These are phyloP conservation scores for Heterotilapia buettikoferi DNA, from an alignment of 2,113 vertebrate species.

Conservation along the genomic window DNA sequence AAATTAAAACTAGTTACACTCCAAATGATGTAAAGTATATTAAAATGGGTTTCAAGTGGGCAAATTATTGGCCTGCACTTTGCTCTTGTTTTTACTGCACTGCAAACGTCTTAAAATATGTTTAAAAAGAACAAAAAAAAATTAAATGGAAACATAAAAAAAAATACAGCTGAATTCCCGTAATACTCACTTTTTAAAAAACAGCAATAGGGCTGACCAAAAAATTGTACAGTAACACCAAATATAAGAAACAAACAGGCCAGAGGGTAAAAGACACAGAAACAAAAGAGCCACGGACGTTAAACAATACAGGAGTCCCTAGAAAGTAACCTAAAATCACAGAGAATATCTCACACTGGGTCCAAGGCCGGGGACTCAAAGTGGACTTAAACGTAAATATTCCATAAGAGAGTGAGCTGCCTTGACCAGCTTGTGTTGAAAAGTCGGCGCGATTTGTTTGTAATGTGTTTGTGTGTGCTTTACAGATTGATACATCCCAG, in stretches of 20 bases:
- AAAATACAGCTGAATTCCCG: background rate
- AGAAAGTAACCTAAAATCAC: background rate
- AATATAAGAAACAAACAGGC: background rate
- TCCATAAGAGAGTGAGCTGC: background rate
- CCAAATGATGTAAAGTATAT: background rate
- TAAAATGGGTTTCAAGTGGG: background rate
- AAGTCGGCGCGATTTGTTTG: background rate
- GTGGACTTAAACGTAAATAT: background rate
- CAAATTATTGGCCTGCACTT: background rate
- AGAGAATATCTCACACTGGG: background rate
- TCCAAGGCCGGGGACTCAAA: background rate
- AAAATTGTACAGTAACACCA: background rate
- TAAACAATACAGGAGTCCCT: background rate
- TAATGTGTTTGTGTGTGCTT: background rate
- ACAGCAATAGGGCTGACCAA: background rate
- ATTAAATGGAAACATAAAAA: background rate
- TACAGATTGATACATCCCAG: background rate
- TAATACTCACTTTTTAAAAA: background rate
- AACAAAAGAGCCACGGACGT: background rate
- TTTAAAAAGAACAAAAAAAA: background rate
- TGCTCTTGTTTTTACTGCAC: background rate
- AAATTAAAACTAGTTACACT: background rate
- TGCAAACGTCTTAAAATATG: background rate
- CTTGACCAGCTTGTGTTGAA: background rate
- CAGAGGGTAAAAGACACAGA: background rate